Evolutionary conservation across 1,140 invertebrate genomes (phyloP).

Genomic region (Leptestheria dahalacensis): DNA sequence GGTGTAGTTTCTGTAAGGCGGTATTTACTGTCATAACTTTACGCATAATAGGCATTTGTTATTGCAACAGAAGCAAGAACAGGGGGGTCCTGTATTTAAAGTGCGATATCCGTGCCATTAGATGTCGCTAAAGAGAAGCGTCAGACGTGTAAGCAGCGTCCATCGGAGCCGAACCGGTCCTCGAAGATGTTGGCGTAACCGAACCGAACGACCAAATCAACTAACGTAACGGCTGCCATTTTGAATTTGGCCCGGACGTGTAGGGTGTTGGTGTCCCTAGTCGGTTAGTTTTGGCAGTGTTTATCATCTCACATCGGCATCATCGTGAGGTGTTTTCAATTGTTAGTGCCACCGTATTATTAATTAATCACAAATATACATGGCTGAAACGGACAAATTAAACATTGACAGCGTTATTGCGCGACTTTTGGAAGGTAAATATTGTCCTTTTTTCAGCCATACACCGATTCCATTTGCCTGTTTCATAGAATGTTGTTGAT

Average conservation of each 20-base stretch:
- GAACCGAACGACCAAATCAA: too few relatives aligned
- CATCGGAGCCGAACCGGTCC: too few relatives aligned
- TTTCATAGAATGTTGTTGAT: slow-evolving; percentile 20
- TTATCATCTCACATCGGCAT: neutral
- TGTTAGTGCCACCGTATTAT: neutral
- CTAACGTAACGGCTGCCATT: neutral
- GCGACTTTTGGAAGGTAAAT: slow-evolving; percentile 80
- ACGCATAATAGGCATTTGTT: too few relatives aligned
- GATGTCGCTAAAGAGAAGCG: too few relatives aligned
- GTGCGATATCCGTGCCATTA: too few relatives aligned
- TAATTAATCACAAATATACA: slow-evolving; percentile 25
- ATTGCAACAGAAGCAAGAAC: too few relatives aligned
- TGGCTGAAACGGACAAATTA: slow-evolving; percentile 70
- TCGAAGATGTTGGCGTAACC: too few relatives aligned
- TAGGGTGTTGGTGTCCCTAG: too few relatives aligned
- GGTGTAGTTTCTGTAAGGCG: too few relatives aligned
- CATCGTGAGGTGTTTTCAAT: neutral
- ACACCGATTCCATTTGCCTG: neutral
- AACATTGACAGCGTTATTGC: slow-evolving; percentile 93
- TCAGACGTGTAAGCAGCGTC: too few relatives aligned
- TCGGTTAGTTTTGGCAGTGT: neutral
- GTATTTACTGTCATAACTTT: too few relatives aligned
- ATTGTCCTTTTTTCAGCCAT: neutral
- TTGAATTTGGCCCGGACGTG: neutral
- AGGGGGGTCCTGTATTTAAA: too few relatives aligned